Evolutionary conservation across 2,888 invertebrate genomes (phyloP).

Genomic region (Gnatocerus cornutus): DNA sequence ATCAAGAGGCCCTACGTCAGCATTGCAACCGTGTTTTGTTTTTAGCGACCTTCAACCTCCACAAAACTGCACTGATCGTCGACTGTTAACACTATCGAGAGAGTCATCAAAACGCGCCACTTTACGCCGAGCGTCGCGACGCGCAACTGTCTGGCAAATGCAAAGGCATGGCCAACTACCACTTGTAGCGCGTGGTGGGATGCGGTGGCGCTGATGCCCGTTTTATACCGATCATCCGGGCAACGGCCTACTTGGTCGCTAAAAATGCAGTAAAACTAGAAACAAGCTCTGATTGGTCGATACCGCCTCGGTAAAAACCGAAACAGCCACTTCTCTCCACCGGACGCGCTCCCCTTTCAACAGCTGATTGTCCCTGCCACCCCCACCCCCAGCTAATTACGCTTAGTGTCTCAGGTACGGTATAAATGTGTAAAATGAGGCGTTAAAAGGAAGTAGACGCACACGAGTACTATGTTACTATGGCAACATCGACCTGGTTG

Average conservation of each 20-base stretch:
- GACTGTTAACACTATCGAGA: too few relatives aligned
- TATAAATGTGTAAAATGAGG: conserved; percentile 59
- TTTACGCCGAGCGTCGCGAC: conserved; percentile 50
- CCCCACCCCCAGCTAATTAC: conserved; percentile 27
- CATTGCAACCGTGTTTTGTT: conserved; percentile 13
- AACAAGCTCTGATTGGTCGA: too few relatives aligned
- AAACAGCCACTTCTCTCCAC: not conserved
- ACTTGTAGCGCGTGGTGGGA: conserved; percentile 60
- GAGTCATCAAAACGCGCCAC: conserved; percentile 33
- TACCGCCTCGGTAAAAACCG: too few relatives aligned
- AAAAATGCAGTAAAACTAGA: conserved; percentile 32
- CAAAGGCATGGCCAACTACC: conserved; percentile 61
- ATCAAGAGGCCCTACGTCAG: not conserved
- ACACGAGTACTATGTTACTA: conserved; percentile 64
- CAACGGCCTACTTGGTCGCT: conserved; percentile 28
- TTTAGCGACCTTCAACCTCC: not conserved
- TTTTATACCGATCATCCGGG: conserved; percentile 37
- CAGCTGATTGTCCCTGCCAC: conserved; percentile 11
- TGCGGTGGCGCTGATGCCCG: conserved; percentile 39
- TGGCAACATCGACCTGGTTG: conserved; percentile 64
- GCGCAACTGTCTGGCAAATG: conserved; percentile 60
- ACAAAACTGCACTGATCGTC: not conserved
- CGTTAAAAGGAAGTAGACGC: conserved; percentile 63
- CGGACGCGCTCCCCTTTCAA: not conserved
- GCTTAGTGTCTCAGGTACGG: conserved; percentile 30